Evolutionary conservation across 2,888 invertebrate species (phyloP).

Genomic region (Stenchaetothrips biformis): DNA sequence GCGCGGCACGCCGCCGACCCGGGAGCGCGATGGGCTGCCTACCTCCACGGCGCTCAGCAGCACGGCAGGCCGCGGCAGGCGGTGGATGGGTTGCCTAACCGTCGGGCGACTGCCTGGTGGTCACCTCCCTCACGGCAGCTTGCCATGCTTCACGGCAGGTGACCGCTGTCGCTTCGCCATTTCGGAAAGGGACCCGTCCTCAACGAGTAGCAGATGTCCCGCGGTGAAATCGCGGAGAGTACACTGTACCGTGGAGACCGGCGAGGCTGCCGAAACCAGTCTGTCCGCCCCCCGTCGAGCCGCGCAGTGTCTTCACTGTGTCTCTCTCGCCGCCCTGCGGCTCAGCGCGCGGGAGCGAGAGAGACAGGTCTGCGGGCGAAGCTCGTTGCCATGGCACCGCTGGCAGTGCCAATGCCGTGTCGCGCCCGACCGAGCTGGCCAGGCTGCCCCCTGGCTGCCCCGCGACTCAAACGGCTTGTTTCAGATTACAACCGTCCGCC

Average conservation of each 20-base stretch:
- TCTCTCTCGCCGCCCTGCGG: too few relatives aligned
- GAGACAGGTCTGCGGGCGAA: too few relatives aligned
- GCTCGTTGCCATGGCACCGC: too few relatives aligned
- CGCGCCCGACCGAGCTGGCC: too few relatives aligned
- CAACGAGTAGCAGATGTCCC: neutral
- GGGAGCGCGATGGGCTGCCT: constrained; percentile 7
- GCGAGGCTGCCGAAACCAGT: neutral
- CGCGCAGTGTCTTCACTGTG: neutral
- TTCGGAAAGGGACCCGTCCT: neutral
- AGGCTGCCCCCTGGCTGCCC: neutral
- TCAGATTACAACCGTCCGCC: neutral
- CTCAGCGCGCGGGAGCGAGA: too few relatives aligned
- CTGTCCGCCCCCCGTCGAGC: neutral
- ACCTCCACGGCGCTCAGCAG: neutral
- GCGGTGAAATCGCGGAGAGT: neutral
- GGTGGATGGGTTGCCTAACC: neutral
- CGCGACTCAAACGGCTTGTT: constrained; percentile 16
- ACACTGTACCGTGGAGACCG: neutral
- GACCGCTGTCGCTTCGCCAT: too few relatives aligned
- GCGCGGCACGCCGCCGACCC: too few relatives aligned
- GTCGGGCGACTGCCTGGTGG: neutral
- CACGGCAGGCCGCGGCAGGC: too few relatives aligned
- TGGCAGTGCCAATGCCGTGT: neutral
- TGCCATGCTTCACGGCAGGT: too few relatives aligned
- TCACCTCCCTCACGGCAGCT: too few relatives aligned